phyloP scores from a whole-genome alignment of 23 tunicate genomes.

The Ascidia mentula region DNA sequence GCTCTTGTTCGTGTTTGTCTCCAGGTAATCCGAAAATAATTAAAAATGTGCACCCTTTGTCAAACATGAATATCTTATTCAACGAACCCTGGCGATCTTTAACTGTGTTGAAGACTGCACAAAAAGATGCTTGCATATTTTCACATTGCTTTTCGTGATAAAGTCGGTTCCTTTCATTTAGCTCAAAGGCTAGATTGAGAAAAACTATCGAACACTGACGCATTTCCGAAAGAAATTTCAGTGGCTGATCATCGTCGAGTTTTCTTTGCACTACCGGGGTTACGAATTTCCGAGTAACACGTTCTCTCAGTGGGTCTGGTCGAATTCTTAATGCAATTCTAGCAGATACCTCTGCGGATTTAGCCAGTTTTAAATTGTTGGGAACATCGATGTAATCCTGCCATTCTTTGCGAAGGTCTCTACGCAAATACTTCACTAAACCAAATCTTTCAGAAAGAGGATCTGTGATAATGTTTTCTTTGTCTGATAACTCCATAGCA shows the following conservation, averaged over 20 bases:
- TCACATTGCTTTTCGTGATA: slow-evolving; percentile 75
- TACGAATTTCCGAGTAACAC: slow-evolving; percentile 59
- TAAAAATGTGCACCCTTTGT: slow-evolving; percentile 97
- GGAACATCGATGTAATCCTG: slow-evolving; percentile 72
- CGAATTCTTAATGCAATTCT: slow-evolving; percentile 46
- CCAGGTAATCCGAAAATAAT: slow-evolving; percentile 97
- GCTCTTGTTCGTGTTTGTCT: slow-evolving; percentile 95
- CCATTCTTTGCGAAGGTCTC: slow-evolving; percentile 70
- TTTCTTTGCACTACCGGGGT: slow-evolving; percentile 75
- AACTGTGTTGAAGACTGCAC: slow-evolving; percentile 34
- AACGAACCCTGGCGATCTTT: slow-evolving; percentile 70
- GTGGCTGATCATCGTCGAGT: slow-evolving; percentile 87
- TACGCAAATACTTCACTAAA: slow-evolving; percentile 62
- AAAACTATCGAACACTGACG: slow-evolving; percentile 89
- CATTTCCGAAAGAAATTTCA: slow-evolving; percentile 90
- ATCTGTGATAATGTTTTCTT: slow-evolving; percentile 54
- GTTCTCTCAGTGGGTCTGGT: slow-evolving; percentile 50
- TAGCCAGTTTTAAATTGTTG: slow-evolving; percentile 19
- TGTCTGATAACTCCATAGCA: slow-evolving; percentile 83
- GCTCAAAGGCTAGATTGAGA: slow-evolving; percentile 76
- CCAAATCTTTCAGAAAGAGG: slow-evolving; percentile 68
- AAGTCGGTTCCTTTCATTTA: slow-evolving; percentile 55
- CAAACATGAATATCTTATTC: slow-evolving; percentile 98
- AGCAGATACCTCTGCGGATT: slow-evolving; percentile 3
- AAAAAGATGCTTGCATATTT: slow-evolving; percentile 73